phyloP scores from a whole-genome alignment of 2,113 vertebrate species.

The Phoenicopterus ruber region DNA sequence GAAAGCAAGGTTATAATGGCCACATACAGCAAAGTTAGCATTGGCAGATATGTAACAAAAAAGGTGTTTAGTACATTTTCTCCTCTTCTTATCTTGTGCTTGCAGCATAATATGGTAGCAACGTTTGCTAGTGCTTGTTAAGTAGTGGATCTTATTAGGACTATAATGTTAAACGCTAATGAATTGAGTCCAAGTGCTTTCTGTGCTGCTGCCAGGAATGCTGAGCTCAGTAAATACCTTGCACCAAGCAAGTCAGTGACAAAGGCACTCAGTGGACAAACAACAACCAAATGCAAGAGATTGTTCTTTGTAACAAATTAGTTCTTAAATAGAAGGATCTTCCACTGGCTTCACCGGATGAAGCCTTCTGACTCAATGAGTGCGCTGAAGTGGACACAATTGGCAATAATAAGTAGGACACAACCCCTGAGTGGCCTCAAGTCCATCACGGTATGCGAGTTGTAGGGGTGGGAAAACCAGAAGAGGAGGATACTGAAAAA shows the following conservation, averaged over 20 bases:
- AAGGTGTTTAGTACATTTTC: not conserved
- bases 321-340: not conserved
- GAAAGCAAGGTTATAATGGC: not conserved
- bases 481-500: not conserved
- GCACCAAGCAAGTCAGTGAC: not conserved
- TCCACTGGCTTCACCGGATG: not conserved
- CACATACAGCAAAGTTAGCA: not conserved
- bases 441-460: not conserved
- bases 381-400: not conserved
- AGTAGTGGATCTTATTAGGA: not conserved
- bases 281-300: not conserved
- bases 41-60: not conserved
- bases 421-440: not conserved
- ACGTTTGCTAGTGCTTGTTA: not conserved
- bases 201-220: conserved; percentile 11
- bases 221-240: not conserved
- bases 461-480: not conserved
- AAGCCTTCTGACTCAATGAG: not conserved
- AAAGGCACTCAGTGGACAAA: not conserved
- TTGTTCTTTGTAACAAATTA: not conserved
- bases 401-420: not conserved
- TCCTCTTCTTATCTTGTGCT: not conserved
- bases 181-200: not conserved
- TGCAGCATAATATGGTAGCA: not conserved
- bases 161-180: not conserved